Conservation (phyloP, 2,113 vertebrate genomes). For the Atherinomorus stipes region DNA sequence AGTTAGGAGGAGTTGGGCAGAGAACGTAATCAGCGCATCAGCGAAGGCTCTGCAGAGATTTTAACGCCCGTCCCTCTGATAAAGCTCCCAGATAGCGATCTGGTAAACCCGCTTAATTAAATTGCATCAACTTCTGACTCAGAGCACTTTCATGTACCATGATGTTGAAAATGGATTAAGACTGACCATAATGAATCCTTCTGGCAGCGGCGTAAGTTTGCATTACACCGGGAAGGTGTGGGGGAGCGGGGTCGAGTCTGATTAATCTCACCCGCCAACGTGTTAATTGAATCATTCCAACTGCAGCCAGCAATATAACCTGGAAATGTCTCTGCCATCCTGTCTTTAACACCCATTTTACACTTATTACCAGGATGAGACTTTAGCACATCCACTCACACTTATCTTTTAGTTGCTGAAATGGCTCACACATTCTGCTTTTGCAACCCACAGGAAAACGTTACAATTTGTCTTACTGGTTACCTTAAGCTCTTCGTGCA, state of each 20-base stretch:
- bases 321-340: constrained; percentile 41
- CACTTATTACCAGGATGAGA: constrained; percentile 61
- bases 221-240: constrained; percentile 22
- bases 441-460: constrained; percentile 41
- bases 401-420: constrained; percentile 48
- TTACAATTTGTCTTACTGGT: constrained; percentile 42
- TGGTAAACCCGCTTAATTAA: constrained; percentile 61
- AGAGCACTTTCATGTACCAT: constrained; percentile 54
- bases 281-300: constrained; percentile 70
- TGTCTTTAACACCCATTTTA: constrained; percentile 56
- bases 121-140: constrained; percentile 45
- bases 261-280: constrained; percentile 47
- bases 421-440: constrained; percentile 36
- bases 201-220: constrained; percentile 36
- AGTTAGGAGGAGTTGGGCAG: not conserved
- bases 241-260: constrained; percentile 5
- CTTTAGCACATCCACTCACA: constrained; percentile 36
- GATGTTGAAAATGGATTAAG: constrained; percentile 62
- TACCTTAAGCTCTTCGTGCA: constrained; percentile 23
- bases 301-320: constrained; percentile 52
- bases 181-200: constrained; percentile 57
- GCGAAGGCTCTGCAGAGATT: constrained; percentile 30
- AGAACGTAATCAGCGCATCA: constrained; percentile 39
- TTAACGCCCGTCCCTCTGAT: constrained; percentile 28
- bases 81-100: constrained; percentile 47